Conservation (phyloP, 2,113 vertebrate genomes). For the Ceratotherium simum region DNA sequence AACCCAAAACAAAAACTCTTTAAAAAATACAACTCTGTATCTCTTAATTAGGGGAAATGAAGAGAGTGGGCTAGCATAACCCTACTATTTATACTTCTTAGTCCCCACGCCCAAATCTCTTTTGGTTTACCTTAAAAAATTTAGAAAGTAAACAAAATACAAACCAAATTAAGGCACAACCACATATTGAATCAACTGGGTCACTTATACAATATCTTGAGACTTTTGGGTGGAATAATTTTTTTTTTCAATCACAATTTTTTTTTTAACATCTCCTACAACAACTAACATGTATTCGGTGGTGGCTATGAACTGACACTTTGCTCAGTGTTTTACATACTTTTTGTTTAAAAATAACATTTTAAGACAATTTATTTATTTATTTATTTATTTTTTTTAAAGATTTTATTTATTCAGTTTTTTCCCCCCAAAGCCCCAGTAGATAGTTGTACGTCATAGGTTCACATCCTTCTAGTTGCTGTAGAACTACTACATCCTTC, state of each 20-base stretch:
- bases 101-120: conserved; percentile 10
- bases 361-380: conserved; percentile 41
- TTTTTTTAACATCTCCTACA: background rate
- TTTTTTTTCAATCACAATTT: background rate
- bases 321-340: background rate
- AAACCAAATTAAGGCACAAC: conserved; percentile 20
- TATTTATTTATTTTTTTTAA: too few species aligned
- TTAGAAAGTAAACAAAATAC: conserved; percentile 32
- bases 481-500: too few species aligned
- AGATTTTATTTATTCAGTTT: too few species aligned
- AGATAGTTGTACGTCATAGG: too few species aligned
- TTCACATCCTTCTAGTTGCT: too few species aligned
- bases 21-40: background rate
- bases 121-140: conserved; percentile 41
- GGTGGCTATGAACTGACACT: background rate
- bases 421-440: too few species aligned
- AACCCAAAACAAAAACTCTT: background rate
- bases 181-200: background rate
- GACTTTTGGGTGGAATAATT: background rate
- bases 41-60: conserved; percentile 55
- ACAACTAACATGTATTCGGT: background rate
- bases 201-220: background rate
- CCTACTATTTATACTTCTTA: background rate
- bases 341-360: conserved; percentile 55
- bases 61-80: background rate